A percentile compares a stretch with the other conserved stretches of the same genome.
Conservation (phyloP, 2,113 vertebrate genomes). For the Bujurquina vittata region DNA sequence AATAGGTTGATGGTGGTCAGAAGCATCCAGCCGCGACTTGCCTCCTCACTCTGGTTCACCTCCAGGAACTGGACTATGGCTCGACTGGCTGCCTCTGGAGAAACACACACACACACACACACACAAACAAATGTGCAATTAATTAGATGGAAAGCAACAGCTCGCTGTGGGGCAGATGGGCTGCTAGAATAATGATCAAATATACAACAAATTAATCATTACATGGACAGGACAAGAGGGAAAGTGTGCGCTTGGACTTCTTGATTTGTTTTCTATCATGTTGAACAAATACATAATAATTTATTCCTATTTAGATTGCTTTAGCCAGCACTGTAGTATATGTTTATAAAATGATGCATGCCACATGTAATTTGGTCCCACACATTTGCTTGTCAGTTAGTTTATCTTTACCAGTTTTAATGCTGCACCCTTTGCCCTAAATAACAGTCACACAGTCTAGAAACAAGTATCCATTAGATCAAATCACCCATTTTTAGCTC, state of each 20-base stretch:
- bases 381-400: rapidly evolving
- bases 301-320: no score
- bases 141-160: conserved; percentile 15
- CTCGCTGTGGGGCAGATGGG: conserved; percentile 24
- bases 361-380: background rate
- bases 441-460: background rate
- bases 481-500: background rate
- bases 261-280: background rate
- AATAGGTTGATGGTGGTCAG: conserved; percentile 98
- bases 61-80: conserved; percentile 99
- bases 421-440: rapidly evolving
- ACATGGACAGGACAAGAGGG: background rate
- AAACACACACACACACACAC: conserved; percentile 16
- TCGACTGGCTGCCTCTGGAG: conserved; percentile 94
- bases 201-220: background rate
- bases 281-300: background rate
- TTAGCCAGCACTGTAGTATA: no score
- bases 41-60: conserved; percentile 98
- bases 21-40: conserved; percentile 98
- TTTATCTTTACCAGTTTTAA: background rate
- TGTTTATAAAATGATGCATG: no score
- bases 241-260: background rate
- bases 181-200: conserved; percentile 17
- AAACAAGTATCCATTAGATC: background rate
- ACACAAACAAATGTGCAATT: background rate